Evolutionary conservation across 2,113 vertebrate genomes (phyloP), one percentile per base, ranked within the genome.

Genomic region (Silurus glanis): DNA sequence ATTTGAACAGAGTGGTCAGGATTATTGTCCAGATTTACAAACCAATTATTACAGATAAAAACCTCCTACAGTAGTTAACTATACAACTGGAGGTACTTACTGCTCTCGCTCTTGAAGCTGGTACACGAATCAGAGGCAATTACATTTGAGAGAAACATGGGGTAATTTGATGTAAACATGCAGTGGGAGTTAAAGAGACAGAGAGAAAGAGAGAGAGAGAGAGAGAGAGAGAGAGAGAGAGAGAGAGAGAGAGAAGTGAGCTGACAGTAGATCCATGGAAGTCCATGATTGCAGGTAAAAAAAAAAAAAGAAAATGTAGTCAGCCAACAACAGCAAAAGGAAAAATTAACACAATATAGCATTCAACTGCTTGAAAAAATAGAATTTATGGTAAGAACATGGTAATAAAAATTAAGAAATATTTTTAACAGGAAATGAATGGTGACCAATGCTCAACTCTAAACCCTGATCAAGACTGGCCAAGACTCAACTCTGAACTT

Each of bases 21-120:
- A 76, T 76, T 76, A n/a, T 76, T 53, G 14, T 85, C 28, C 2
- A 37, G 75, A 81, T 45, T 45, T 71, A 71, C 66, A 71, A 45
- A 17, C 37, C 80, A 86, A 49, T 80, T 83, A 80, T 80, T 76
- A 76, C 21, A 53, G 72, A 78, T 55, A 51, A 78, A 78, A 78
- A 56, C 51, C 16, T 49, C 4, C 75, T 78, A 78, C 51, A 55
- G 23, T 6, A 13, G 75, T 78, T 78, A 28, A 78, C 12, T 78
- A 55, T 78, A 78, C 9, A 56, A 51, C 47, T 55, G 75, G 51
- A 14, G 23, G 7, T 14, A 56, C 3, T 55, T 78, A 10, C 75
- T 56, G 0, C 51, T n/a, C 21, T 78, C 23, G 25, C 49, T 25
- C 74, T 78, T 5, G 5, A 2, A 55, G 23, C 49, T 78, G 51